These are phyloP conservation scores for Pandemis corylana DNA, from an alignment of 2,888 invertebrate genomes.

Conservation along the genomic window DNA sequence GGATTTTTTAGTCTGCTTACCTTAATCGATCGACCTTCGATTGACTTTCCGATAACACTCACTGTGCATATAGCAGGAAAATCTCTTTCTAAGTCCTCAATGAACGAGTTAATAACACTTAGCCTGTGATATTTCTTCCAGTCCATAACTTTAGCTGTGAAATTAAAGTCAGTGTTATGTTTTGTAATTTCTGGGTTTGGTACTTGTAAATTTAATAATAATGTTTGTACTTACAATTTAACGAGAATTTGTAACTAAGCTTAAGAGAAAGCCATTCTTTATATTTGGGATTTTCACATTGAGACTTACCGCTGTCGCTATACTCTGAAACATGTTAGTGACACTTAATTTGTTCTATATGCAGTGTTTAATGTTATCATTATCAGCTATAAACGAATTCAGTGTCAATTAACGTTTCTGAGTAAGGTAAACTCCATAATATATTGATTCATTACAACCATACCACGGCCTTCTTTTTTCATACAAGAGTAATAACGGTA, in stretches of 20 bases:
- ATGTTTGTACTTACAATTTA: background rate
- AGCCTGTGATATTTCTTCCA: slow-evolving; percentile 92
- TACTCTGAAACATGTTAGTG: slow-evolving; percentile 11
- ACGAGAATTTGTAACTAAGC: background rate
- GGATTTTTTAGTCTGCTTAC: slow-evolving; percentile 59
- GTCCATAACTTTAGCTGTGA: slow-evolving; percentile 83
- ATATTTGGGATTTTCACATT: background rate
- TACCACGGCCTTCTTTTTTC: too few species aligned
- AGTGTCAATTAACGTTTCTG: background rate
- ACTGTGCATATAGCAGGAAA: slow-evolving; percentile 91
- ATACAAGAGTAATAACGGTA: too few species aligned
- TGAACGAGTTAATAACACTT: slow-evolving; percentile 89
- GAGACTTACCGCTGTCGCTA: background rate
- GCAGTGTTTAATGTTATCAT: background rate
- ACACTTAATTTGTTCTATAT: background rate
- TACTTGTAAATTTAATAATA: background rate
- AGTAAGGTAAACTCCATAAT: background rate
- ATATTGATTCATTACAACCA: background rate
- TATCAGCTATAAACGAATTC: background rate
- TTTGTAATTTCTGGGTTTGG: background rate
- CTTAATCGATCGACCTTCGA: slow-evolving; percentile 90
- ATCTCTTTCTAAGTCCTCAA: slow-evolving; percentile 90
- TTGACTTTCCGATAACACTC: slow-evolving; percentile 90
- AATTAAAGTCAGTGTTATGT: slow-evolving; percentile 37
- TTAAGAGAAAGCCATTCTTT: background rate